Conservation (phyloP, 2,797 vertebrate species). For the Micropoecilia bifurca region DNA sequence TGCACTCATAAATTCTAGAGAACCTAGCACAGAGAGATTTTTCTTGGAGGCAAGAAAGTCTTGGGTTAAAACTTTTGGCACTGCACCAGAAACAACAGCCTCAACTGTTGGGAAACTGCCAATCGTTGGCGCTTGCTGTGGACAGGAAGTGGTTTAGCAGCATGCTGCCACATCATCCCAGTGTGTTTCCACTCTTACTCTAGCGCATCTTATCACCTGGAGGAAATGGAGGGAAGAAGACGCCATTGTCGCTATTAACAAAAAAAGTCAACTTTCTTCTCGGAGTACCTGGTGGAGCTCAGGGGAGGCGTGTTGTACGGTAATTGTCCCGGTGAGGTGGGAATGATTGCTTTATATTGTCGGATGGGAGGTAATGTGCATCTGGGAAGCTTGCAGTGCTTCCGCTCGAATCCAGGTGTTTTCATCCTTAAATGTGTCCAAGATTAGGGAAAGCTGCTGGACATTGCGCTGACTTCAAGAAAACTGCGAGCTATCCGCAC, state of each 20-base stretch:
- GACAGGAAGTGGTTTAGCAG: conserved; percentile 66
- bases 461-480: conserved; percentile 18
- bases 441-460: conserved; percentile 73
- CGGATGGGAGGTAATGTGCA: conserved; percentile 80
- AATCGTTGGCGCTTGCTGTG: conserved; percentile 13
- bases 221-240: conserved; percentile 61
- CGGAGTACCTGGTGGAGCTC: conserved; percentile 29
- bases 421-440: conserved; percentile 83
- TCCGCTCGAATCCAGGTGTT: conserved; percentile 88
- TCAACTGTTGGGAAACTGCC: not conserved
- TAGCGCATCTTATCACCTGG: conserved; percentile 60
- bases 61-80: not conserved
- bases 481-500: conserved; percentile 8
- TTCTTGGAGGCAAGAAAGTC: not conserved
- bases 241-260: conserved; percentile 14
- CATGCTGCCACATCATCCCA: conserved; percentile 68
- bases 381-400: conserved; percentile 78
- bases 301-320: conserved; percentile 46
- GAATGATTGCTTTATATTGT: conserved; percentile 74
- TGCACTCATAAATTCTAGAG: not conserved
- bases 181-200: conserved; percentile 59
- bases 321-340: conserved; percentile 69
- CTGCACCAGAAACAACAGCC: not conserved
- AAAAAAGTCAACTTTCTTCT: conserved; percentile 23
- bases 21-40: not conserved